These are phyloP conservation scores for Phycodurus eques DNA, from an alignment of 2,113 vertebrate genomes.

Conservation along the genomic window DNA sequence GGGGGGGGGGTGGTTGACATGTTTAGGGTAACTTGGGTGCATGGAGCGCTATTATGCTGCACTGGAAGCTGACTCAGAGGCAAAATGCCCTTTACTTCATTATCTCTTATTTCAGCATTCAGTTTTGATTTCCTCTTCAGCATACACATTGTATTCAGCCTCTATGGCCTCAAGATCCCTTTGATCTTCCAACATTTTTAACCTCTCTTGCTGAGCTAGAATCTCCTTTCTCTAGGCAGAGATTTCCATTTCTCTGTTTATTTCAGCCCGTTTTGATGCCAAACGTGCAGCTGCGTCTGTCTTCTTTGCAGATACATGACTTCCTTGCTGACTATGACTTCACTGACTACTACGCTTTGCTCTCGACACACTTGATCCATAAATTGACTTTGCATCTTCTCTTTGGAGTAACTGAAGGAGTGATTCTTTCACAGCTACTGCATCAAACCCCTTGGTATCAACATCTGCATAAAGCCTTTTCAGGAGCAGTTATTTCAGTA, in stretches of 20 bases:
- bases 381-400: not conserved
- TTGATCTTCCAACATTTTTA: not conserved
- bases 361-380: not conserved
- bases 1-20: too few relatives aligned
- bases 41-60: not conserved
- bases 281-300: not conserved
- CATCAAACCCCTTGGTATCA: not conserved
- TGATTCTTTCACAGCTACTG: not conserved
- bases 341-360: not conserved
- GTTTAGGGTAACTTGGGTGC: not conserved
- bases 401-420: not conserved
- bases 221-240: not conserved
- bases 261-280: not conserved
- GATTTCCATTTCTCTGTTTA: not conserved
- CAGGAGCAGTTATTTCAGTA: not conserved
- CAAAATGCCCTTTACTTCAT: not conserved
- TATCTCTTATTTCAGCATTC: slow-evolving; percentile 7
- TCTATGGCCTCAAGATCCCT: not conserved
- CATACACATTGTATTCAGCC: slow-evolving; percentile 6
- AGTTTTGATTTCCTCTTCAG: slow-evolving; percentile 8
- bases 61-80: not conserved
- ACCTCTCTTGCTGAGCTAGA: not conserved
- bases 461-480: not conserved
- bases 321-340: not conserved
- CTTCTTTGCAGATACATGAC: not conserved